Base-by-base conservation (phyloP, 2,797 vertebrate genomes). In the Pelochelys cantorii region DNA sequence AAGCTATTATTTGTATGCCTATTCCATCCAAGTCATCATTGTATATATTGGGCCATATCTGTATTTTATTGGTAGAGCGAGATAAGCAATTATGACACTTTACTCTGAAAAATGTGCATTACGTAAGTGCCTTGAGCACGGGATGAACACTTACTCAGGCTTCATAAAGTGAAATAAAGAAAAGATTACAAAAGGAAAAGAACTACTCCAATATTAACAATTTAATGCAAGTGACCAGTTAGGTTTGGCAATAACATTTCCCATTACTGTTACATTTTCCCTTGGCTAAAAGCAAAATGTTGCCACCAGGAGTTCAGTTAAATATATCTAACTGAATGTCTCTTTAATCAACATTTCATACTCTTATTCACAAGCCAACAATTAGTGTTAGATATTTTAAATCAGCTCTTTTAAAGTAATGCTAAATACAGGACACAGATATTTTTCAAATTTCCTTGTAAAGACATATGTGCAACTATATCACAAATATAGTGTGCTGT, bases 341-440 rank as follows among this genome's bases (percentile, higher is more conserved):
- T 93, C 60, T 75, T 55, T 83, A 90, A 82, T 34, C 77, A 56
- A 15, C 62, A 86, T 95, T 95, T 95, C 83, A 83, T 48, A 59
- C 55, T 85, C 85, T 29, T 92, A 81, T 68, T 93, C 87, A 88
- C 68, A 93, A 68, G 93, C 89, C 94, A 96, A 93, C 89, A 96
- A 71, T 78, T 60, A 93, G 59, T 60, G 17, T 34, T 20, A 68
- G 9, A 34, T 68, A 34, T n/a, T 68, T 93, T 56, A 81, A 60
- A 94, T 95, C 95, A 91, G 74, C 34, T 91, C 87, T 53, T 62
- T 92, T 82, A 90, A 89, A 88, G 68, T 8, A 59, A 75, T 79
- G 86, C 92, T 85, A 93, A 92, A 93, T 13, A 55, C 54, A 37
- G 15, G 88, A 65, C 37, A 60, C 80, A 80, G 56, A 79, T 93